Base-by-base conservation (phyloP, 2,113 vertebrate genomes). In the Crypturellus undulatus region DNA sequence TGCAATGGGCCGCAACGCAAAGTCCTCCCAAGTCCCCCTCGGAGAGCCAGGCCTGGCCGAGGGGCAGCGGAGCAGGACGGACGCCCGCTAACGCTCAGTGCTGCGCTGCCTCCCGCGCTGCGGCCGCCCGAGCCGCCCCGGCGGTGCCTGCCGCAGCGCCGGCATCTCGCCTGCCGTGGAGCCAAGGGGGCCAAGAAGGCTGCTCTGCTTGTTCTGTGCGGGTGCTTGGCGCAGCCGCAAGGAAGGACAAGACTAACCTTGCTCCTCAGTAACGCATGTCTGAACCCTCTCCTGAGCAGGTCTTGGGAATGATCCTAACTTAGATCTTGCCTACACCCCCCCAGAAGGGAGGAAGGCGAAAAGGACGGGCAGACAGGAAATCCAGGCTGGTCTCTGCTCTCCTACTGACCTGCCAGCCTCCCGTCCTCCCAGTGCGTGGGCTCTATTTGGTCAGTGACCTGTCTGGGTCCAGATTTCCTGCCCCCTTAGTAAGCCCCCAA, bases 241-340 rank as follows among this genome's bases (percentile, higher is more conserved):
- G 92, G 90, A 85, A 90, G 85, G 93, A 94, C 49, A 63, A 95
- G 76, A 45, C 85, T 94, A 93, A 96, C 84, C 92, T 92, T 83
- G 84, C 92, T 62, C 80, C 93, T 95, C 76, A 95, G 90, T 79
- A 95, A 90, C 13, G 38, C 95, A 81, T 58, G 24, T 60, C 93
- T 83, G 90, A 91, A 83, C 85, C 82, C 91, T 65, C 79, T 91
- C 79, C 94, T 69, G 40, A 85, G 92, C 94, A 95, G 81, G 76
- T 47, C 87, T 71, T 89, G 78, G 81, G 92, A 89, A 81, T 28
- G 3, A 79, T 79, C 82, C 77, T 36, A 56, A 71, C 89, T 94
- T 91, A 93, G 92, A 89, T 93, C 89, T 84, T 40, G 67, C 68
- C 78, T 68, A 11, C 49, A 49, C 5, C 22, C 54, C 54, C 71